Percentiles rank a stretch among this genome's conserved stretches.
Evolutionary conservation across 2,888 invertebrate genomes (phyloP).

Genomic region (Plebejus melissa): DNA sequence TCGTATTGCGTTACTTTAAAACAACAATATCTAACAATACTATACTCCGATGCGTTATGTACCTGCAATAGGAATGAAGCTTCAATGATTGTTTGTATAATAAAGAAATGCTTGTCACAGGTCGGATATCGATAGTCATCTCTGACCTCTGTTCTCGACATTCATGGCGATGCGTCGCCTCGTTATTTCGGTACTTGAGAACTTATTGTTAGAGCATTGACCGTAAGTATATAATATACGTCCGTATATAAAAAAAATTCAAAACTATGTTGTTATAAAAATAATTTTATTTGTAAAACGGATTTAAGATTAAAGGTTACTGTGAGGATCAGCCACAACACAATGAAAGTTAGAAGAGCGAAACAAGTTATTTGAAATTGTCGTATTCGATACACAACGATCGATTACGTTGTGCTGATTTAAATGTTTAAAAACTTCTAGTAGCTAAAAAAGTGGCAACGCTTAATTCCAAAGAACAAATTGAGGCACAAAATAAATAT

Average conservation of each 20-base stretch:
- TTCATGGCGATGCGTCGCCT: constrained; percentile 54
- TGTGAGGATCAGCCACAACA: too few relatives aligned
- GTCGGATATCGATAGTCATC: constrained; percentile 54
- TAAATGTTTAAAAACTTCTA: not conserved
- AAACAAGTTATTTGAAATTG: too few relatives aligned
- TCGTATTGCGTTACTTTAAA: not conserved
- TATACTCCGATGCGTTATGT: not conserved
- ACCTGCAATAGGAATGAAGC: not conserved
- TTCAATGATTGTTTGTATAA: not conserved
- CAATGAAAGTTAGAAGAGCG: too few relatives aligned
- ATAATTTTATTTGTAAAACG: too few relatives aligned
- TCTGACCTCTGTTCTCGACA: constrained; percentile 70
- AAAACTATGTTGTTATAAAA: too few relatives aligned
- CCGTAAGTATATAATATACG: not conserved
- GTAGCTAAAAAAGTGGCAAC: not conserved
- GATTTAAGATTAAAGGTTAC: too few relatives aligned
- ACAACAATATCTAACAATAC: not conserved
- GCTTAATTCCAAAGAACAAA: not conserved
- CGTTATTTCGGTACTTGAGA: constrained; percentile 52
- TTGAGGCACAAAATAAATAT: not conserved
- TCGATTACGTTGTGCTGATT: not conserved
- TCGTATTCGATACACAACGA: too few relatives aligned
- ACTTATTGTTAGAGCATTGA: constrained; percentile 47
- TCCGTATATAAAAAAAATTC: not conserved
- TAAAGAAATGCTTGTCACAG: constrained; percentile 30